Evolutionary conservation across 2,888 invertebrate genomes (phyloP), one percentile per base, ranked within the genome.

Genomic region (Athalia circularis): DNA sequence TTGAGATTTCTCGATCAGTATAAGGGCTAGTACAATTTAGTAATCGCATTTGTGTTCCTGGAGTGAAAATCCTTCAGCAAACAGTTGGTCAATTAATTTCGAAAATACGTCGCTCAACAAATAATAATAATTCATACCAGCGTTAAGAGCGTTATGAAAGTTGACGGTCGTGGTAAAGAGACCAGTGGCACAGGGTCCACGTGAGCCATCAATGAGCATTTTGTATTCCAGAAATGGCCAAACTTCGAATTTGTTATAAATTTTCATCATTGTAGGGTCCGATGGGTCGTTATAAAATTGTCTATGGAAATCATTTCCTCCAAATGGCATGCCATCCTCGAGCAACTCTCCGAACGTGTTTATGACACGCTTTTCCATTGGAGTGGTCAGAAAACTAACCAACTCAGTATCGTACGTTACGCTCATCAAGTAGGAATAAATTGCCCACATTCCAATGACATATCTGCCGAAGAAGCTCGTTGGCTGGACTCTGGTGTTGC

Each of bases 361-460:
- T 5, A 76, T 64, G 45, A 62, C 50, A 13, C 50, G 50, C 52
- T 52, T 52, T 15, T 64, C 43, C 15, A 43, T 45, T 11, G 52
- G 52, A 43, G 62, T 65, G 50, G 76, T 76, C 43, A 76, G 64
- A 11, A 52, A 65, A 76, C 76, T 64, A 50, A 76, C 64, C 64
- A 76, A 43, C 8, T 64, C 52, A 64, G 64, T 64, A 15, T 64
- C 29, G 15, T 76, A 76, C 15, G 11, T 50, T 5, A 52, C n/a
- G 43, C 29, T 64, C 8, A 76, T 64, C 13, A 76, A 9, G 13
- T 64, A 76, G 6, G 76, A 76, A 50, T 52, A 65, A 8, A 13
- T 3, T 5, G 54, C 52, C 76, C 76, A 76, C 3, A 65, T 54
- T 7, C 50, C 76, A 2, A 64, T 9, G 5, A 62, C 15, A 76